These are phyloP conservation scores for Sphenopsis melanotis DNA, from an alignment of 2,797 vertebrate species.

Conservation along the genomic window DNA sequence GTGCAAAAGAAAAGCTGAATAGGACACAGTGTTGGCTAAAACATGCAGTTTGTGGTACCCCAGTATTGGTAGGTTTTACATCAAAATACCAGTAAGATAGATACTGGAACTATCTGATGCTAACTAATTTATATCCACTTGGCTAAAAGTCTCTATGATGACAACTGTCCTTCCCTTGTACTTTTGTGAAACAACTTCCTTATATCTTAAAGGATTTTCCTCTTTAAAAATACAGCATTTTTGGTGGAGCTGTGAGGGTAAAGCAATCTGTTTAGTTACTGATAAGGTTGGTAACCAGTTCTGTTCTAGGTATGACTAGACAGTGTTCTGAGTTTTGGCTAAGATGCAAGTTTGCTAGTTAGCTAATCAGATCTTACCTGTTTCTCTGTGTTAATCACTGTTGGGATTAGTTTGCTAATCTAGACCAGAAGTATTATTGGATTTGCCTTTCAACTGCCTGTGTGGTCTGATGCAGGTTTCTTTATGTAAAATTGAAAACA, in stretches of 20 bases:
- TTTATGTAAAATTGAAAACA: neutral
- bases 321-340: neutral
- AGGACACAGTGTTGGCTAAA: neutral
- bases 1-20: neutral
- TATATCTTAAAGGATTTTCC: neutral
- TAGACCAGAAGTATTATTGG: neutral
- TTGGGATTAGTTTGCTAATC: constrained; percentile 4
- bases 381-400: neutral
- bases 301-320: neutral
- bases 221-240: fast-evolving
- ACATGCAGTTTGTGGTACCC: neutral
- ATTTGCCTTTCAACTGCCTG: neutral
- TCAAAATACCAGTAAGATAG: neutral
- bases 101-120: neutral
- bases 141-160: neutral
- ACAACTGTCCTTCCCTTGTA: neutral
- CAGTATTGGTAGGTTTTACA: neutral
- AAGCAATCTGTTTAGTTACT: neutral
- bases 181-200: neutral
- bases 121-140: neutral
- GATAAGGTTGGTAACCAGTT: neutral
- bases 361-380: neutral
- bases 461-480: neutral
- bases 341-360: neutral
- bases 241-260: neutral